A percentile compares a stretch with the other conserved stretches of the same genome.
These are phyloP conservation scores for Epizoanthus rinbou DNA, from an alignment of 92 coral and sea anemone genomes.

Conservation along the genomic window DNA sequence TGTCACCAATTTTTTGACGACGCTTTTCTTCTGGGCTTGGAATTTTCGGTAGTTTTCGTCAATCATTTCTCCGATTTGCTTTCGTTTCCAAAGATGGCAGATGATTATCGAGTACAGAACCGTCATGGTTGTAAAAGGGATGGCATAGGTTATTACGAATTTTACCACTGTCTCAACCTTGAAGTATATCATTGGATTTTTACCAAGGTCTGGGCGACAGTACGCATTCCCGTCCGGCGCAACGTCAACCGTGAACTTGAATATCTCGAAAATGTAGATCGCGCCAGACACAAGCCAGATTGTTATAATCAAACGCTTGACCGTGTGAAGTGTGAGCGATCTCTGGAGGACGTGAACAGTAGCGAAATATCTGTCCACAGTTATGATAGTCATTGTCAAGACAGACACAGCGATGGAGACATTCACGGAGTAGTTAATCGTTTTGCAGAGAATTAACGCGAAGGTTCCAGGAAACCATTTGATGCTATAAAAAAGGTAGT, in stretches of 20 bases:
- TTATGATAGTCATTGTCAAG: conserved; percentile 29
- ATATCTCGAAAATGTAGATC: conserved; percentile 13
- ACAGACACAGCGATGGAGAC: conserved; percentile 32
- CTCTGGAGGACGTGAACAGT: conserved; percentile 23
- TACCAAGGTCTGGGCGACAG: background rate
- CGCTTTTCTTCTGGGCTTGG: conserved; percentile 65
- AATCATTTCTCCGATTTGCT: conserved; percentile 61
- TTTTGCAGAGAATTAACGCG: conserved; percentile 20
- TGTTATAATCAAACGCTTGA: conserved; percentile 15
- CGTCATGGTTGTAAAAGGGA: conserved; percentile 71
- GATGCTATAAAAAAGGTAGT: background rate
- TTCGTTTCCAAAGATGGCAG: conserved; percentile 65
- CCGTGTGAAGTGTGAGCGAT: conserved; percentile 3
- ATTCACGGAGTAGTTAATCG: conserved; percentile 2
- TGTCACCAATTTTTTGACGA: conserved; percentile 70
- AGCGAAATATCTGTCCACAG: conserved; percentile 33
- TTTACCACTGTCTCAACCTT: conserved; percentile 55
- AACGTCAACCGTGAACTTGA: conserved; percentile 11
- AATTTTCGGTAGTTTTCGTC: conserved; percentile 57
- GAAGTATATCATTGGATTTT: background rate
- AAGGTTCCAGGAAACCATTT: conserved; percentile 28
- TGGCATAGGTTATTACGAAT: conserved; percentile 56
- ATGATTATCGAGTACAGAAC: conserved; percentile 61
- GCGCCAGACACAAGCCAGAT: conserved; percentile 9
- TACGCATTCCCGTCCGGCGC: background rate